These are phyloP conservation scores for Pangasius macronema DNA, from an alignment of 2,797 vertebrate species.

Conservation along the genomic window DNA sequence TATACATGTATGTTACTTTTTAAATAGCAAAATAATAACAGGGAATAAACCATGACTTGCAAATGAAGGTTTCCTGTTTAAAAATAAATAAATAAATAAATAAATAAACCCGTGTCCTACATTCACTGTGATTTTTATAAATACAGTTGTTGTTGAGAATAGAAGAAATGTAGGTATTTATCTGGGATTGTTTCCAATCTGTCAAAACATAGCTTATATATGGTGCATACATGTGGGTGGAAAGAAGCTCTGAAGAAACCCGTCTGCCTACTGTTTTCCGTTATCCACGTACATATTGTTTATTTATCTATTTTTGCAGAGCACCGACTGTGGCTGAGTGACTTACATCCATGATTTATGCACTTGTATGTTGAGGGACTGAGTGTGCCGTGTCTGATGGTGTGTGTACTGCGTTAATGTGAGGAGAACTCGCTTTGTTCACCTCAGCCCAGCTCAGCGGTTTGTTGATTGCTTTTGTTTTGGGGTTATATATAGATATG, in stretches of 20 bases:
- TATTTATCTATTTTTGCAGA: neutral
- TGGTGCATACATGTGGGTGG: neutral
- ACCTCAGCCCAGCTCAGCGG: slow-evolving; percentile 14
- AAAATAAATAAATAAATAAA: too few relatives aligned
- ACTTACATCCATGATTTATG: neutral
- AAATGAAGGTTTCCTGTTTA: neutral
- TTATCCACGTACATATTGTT: neutral
- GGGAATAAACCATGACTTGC: neutral
- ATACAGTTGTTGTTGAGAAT: neutral
- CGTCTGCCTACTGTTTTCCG: neutral
- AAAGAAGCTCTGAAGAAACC: neutral
- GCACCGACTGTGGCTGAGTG: neutral
- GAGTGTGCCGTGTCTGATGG: slow-evolving; percentile 29
- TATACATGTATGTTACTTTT: too few relatives aligned
- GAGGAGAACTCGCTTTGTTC: slow-evolving; percentile 34
- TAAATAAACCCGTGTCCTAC: neutral
- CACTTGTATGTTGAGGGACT: neutral
- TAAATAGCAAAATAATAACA: neutral
- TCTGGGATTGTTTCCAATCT: slow-evolving; percentile 21
- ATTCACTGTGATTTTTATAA: neutral
- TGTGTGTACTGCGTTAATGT: slow-evolving; percentile 26
- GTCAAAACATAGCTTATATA: slow-evolving; percentile 12
- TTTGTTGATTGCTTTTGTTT: slow-evolving; percentile 49
- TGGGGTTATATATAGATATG: slow-evolving; percentile 62
- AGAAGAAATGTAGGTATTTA: neutral